Percentiles rank a stretch among this genome's conserved stretches.
These are phyloP conservation scores for Drosophila nr. perissopoda DNA, from an alignment of 2,888 invertebrate genomes.

Conservation along the genomic window DNA sequence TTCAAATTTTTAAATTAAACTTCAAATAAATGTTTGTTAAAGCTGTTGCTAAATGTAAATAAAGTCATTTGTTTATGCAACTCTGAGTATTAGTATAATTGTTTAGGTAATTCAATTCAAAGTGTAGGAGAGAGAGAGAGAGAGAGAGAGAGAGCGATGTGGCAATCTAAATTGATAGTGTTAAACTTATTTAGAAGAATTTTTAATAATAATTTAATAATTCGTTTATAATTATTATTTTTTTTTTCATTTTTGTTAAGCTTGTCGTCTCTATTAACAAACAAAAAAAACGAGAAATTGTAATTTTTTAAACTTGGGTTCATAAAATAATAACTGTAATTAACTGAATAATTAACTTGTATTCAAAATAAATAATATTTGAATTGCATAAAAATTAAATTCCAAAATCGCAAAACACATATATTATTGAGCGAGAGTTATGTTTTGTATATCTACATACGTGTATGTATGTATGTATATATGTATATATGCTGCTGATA, in stretches of 20 bases:
- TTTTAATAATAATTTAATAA: not conserved
- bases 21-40: not conserved
- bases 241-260: not conserved
- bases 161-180: too few species aligned
- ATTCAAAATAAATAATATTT: not conserved
- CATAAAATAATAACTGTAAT: not conserved
- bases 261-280: not conserved
- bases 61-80: not conserved
- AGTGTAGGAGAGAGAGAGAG: too few species aligned
- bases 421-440: not conserved
- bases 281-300: too few species aligned
- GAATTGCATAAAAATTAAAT: not conserved
- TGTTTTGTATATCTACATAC: constrained; percentile 14
- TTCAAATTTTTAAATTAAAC: not conserved
- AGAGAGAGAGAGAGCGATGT: too few species aligned
- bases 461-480: constrained; percentile 1
- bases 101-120: too few species aligned
- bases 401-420: not conserved
- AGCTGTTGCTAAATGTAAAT: not conserved
- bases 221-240: not conserved
- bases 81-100: not conserved
- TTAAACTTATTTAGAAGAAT: too few species aligned
- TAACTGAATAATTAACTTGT: too few species aligned
- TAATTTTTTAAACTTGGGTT: too few species aligned
- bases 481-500: not conserved